Evolutionary conservation across 2,888 invertebrate species (phyloP).

Genomic region (Xylota sylvarum): DNA sequence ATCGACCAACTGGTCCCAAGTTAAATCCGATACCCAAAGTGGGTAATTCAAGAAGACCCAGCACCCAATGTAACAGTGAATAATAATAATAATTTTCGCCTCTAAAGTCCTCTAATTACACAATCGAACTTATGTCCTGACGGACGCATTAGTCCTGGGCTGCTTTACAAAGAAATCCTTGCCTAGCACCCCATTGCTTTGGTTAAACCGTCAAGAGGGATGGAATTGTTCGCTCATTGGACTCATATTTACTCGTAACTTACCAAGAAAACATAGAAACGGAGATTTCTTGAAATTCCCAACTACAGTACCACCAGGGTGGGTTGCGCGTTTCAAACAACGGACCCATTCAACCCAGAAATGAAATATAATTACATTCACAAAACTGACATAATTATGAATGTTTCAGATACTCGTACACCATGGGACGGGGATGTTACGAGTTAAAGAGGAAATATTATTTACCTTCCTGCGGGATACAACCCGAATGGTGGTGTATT

Average conservation of each 20-base stretch:
- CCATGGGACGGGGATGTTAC: background rate
- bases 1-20: constrained; percentile 50
- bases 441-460: constrained; percentile 49
- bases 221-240: constrained; percentile 44
- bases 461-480: constrained; percentile 28
- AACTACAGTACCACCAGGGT: background rate
- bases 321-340: background rate
- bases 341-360: constrained; percentile 63
- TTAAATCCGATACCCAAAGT: constrained; percentile 42
- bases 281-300: constrained; percentile 45
- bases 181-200: constrained; percentile 31
- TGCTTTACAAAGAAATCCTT: constrained; percentile 23
- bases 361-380: constrained; percentile 72
- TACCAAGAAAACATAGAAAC: constrained; percentile 52
- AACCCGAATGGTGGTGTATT: constrained; percentile 28
- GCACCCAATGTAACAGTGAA: constrained; percentile 68
- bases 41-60: constrained; percentile 69
- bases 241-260: constrained; percentile 56
- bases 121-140: constrained; percentile 73
- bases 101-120: constrained; percentile 75
- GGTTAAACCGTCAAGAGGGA: background rate
- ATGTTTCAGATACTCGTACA: constrained; percentile 46
- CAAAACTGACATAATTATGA: constrained; percentile 74
- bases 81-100: constrained; percentile 75
- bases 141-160: constrained; percentile 52